Conservation (phyloP, 2,113 vertebrate genomes). For the Speoplatyrhinus poulsoni region DNA sequence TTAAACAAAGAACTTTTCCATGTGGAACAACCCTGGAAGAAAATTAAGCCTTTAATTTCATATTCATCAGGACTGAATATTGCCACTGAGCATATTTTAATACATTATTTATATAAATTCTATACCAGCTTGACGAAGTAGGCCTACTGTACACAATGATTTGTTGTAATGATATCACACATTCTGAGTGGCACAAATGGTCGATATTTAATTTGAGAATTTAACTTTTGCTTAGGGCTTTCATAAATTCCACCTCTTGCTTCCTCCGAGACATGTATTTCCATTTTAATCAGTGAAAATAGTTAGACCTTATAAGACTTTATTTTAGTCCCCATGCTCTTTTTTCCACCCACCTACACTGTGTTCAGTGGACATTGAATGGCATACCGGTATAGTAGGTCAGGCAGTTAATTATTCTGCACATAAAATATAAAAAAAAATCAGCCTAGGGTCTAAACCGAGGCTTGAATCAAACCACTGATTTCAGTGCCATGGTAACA, state of each 20-base stretch:
- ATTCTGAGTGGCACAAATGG: neutral
- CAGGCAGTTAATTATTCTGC: constrained; percentile 27
- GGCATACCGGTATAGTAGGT: neutral
- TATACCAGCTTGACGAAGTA: too few species aligned
- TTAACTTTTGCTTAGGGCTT: neutral
- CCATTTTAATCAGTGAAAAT: constrained; percentile 1
- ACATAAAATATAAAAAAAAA: constrained; percentile 21
- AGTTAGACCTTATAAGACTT: constrained; percentile 15
- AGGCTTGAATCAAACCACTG: constrained; percentile 15
- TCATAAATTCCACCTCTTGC: neutral
- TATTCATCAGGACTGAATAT: too few species aligned
- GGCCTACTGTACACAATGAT: neutral
- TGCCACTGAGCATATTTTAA: too few species aligned
- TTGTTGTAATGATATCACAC: neutral
- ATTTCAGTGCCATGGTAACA: constrained; percentile 21
- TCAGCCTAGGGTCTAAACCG: constrained; percentile 5
- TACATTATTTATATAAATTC: too few species aligned
- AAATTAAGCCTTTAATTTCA: too few species aligned
- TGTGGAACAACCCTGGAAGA: too few species aligned
- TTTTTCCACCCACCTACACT: constrained; percentile 14
- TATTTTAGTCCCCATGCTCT: constrained; percentile 11
- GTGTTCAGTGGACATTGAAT: neutral
- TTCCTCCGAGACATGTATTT: neutral
- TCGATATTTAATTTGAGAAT: neutral
- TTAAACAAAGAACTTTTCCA: neutral